A percentile compares a stretch with the other conserved stretches of the same genome.
Evolutionary conservation across 2,797 vertebrate genomes (phyloP).

Genomic region (Simalia tracyae): DNA sequence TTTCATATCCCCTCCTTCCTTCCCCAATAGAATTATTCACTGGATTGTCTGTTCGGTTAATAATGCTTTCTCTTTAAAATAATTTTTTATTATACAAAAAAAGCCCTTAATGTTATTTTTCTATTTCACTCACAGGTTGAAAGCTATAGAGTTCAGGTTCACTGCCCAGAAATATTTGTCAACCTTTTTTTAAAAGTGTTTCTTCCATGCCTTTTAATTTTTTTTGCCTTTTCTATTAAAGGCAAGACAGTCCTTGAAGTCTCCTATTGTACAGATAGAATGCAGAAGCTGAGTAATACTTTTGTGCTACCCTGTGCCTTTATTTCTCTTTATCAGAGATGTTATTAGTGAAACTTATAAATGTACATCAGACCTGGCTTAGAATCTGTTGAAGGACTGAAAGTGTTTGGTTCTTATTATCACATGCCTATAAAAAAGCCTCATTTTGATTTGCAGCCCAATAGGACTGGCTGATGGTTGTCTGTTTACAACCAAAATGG

Average conservation of each 20-base stretch:
- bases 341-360: slow-evolving; percentile 4
- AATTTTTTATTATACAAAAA: background rate
- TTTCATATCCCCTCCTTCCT: background rate
- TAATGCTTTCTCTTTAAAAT: slow-evolving; percentile 1
- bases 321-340: slow-evolving; percentile 6
- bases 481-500: slow-evolving; percentile 40
- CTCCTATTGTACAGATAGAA: background rate
- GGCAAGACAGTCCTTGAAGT: background rate
- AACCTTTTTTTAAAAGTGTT: background rate
- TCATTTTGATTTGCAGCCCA: slow-evolving; percentile 6
- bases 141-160: background rate
- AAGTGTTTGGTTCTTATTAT: slow-evolving; percentile 32
- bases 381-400: background rate
- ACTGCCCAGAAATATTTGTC: background rate
- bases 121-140: background rate
- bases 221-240: background rate
- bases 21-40: background rate
- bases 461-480: slow-evolving; percentile 15
- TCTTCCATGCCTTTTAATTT: background rate
- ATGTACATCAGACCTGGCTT: slow-evolving; percentile 5
- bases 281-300: background rate
- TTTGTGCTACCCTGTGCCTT: background rate
- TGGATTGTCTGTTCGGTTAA: background rate
- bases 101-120: background rate
- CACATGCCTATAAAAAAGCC: slow-evolving; percentile 12